phyloP scores from a whole-genome alignment of 2,888 invertebrate genomes.

The Tiphia femorata region DNA sequence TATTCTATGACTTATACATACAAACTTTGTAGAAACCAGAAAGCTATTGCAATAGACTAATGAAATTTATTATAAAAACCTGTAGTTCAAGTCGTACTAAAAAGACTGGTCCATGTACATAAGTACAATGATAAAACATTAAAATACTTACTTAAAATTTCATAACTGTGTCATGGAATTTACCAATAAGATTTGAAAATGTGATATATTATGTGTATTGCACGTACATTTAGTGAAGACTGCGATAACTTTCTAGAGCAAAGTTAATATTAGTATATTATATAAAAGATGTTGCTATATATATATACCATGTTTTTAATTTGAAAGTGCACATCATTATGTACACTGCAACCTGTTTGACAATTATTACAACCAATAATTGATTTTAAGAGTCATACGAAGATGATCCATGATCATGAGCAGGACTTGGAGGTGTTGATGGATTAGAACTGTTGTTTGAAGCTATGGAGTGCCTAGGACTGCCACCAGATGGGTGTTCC shows the following conservation, averaged over 20 bases:
- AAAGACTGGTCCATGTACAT: too few relatives aligned
- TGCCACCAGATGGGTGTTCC: slow-evolving; percentile 71
- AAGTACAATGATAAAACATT: too few relatives aligned
- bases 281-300: slow-evolving; percentile 19
- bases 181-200: neutral
- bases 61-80: slow-evolving; percentile 8
- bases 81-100: neutral
- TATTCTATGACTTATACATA: slow-evolving; percentile 36
- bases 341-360: slow-evolving; percentile 19
- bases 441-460: slow-evolving; percentile 82
- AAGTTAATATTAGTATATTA: slow-evolving; percentile 22
- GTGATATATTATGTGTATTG: slow-evolving; percentile 26
- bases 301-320: neutral
- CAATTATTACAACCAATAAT: too few relatives aligned
- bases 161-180: slow-evolving; percentile 11
- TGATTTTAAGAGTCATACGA: slow-evolving; percentile 75
- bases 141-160: neutral
- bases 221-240: slow-evolving; percentile 22
- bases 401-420: slow-evolving; percentile 77
- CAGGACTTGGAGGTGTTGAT: slow-evolving; percentile 80
- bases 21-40: slow-evolving; percentile 29
- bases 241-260: slow-evolving; percentile 30
- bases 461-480: slow-evolving; percentile 80
- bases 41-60: slow-evolving; percentile 28
- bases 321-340: slow-evolving; percentile 18